Evolutionary conservation across 2,888 invertebrate genomes (phyloP).

Genomic region (Gryllus longicercus): DNA sequence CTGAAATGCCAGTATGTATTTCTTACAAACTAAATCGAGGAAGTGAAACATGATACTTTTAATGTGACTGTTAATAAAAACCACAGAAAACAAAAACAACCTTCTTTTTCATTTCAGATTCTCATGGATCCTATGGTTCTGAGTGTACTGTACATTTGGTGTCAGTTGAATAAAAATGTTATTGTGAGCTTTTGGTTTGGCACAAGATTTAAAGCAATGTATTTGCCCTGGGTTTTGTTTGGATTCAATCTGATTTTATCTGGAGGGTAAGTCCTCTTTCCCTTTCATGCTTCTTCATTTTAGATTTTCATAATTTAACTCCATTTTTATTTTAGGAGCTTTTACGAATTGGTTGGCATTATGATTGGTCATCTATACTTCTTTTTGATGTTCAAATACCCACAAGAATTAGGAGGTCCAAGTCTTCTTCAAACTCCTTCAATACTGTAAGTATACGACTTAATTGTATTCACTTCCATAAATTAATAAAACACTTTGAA

Average conservation of each 20-base stretch:
- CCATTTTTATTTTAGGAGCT: slow-evolving; percentile 61
- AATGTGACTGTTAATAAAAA: neutral
- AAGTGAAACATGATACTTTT: neutral
- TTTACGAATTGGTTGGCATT: slow-evolving; percentile 91
- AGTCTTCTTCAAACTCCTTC: slow-evolving; percentile 75
- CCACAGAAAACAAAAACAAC: neutral
- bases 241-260: slow-evolving; percentile 82
- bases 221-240: slow-evolving; percentile 95
- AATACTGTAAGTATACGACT: slow-evolving; percentile 64
- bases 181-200: slow-evolving; percentile 99
- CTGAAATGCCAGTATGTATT: slow-evolving; percentile 64
- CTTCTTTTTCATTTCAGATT: slow-evolving; percentile 53
- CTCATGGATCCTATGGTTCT: slow-evolving; percentile 97
- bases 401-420: slow-evolving; percentile 90
- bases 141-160: slow-evolving; percentile 96
- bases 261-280: slow-evolving; percentile 56
- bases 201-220: slow-evolving; percentile 95
- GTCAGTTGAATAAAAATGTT: slow-evolving; percentile 91
- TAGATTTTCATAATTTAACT: neutral
- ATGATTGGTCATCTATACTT: slow-evolving; percentile 95
- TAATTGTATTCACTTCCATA: neutral
- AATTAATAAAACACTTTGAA: neutral
- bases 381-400: slow-evolving; percentile 96
- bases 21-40: neutral
- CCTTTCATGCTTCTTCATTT: neutral